Evolutionary conservation across 2,888 invertebrate genomes (phyloP).

Genomic region (Hypsopygia costalis): DNA sequence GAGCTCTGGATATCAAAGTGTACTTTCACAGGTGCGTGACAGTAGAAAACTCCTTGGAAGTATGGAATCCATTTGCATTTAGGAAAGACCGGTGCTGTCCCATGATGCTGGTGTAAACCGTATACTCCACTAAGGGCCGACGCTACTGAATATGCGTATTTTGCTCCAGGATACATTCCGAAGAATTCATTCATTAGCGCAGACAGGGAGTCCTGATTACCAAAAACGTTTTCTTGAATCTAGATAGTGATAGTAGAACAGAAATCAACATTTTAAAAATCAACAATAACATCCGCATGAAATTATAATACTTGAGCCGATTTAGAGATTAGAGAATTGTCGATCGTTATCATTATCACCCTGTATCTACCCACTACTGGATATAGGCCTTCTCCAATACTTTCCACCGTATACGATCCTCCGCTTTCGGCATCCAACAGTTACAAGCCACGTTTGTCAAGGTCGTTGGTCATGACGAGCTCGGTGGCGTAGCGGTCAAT

Average conservation of each 20-base stretch:
- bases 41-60: conserved; percentile 61
- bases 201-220: conserved; percentile 51
- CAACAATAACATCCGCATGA: no score
- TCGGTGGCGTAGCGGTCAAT: no score
- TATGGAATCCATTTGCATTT: conserved; percentile 64
- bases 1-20: conserved; percentile 57
- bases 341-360: no score
- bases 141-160: conserved; percentile 54
- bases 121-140: conserved; percentile 54
- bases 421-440: no score
- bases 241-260: conserved; percentile 28
- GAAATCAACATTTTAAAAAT: no score
- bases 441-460: no score
- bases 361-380: no score
- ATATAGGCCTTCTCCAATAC: no score
- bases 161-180: conserved; percentile 50
- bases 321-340: no score
- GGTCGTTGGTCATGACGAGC: no score
- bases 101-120: conserved; percentile 46
- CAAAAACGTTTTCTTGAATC: conserved; percentile 58
- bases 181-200: conserved; percentile 67
- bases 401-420: no score
- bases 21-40: conserved; percentile 56
- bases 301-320: no score
- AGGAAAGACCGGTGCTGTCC: conserved; percentile 32